Base-by-base conservation (phyloP, 2,888 invertebrate species). In the Schrankia costaestrigalis region DNA sequence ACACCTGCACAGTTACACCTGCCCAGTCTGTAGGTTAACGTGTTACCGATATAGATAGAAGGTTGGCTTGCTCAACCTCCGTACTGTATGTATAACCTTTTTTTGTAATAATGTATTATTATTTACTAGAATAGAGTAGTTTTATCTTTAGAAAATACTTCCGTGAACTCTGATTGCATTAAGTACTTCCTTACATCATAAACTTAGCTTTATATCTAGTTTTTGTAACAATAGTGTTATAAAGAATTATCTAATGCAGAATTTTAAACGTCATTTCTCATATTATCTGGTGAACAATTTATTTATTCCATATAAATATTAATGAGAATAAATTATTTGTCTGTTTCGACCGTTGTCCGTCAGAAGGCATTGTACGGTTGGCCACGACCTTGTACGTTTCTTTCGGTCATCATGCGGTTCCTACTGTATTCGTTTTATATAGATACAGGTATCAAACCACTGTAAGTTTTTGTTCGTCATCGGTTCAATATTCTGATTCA, bases 281-380 rank as follows among this genome's bases (percentile, higher is more conserved):
- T 11, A 3, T 11, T 35, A 8, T 36, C 13, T 17, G 14, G 19
- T 44, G 24, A 32, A 41, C 23, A 23, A 43, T 35, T 45, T 39
- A 43, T 35, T 61, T 50, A 56, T 46, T 46, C 34, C 2, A 26
- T 11, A 43, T 59, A 37, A 56, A 60, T 61, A 58, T 62, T 57
- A 46, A 63, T 62, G 18, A 53, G 42, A 53, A 58, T 62, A 57
- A 49, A 54, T 51, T 50, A 54, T 50, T 39, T 51, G 26, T 44
- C 45, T 42, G 10, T 46, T 56, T 51, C 38, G 33, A 42, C 46
- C 46, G 46, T 36, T 49, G 59, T 71, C 64, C 52, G 48, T 61
- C 54, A 47, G 63, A 74, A 79, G 82, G 73, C 81, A 76, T 75
- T 82, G 79, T 74, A 71, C 79, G 73, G 60, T 57, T 74, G 75